Conservation (phyloP, 2,888 invertebrate species). For the Resseliella maxima region DNA sequence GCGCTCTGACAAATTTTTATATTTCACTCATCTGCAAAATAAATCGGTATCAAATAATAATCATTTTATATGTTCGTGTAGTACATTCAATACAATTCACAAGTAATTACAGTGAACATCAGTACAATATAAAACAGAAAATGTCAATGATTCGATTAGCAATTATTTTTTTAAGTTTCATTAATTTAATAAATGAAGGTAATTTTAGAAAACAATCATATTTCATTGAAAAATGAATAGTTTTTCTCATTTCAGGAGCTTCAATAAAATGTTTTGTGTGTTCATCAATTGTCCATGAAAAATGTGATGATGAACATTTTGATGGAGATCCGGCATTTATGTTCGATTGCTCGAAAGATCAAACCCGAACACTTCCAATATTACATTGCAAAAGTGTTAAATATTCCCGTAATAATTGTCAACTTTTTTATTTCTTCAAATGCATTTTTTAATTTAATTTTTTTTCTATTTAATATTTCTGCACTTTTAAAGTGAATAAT, state of each 20-base stretch:
- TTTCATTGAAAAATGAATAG: not conserved
- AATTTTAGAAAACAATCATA: not conserved
- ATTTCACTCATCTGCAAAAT: no score
- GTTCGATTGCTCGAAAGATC: not conserved
- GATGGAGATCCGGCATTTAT: not conserved
- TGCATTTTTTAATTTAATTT: not conserved
- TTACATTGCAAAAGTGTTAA: not conserved
- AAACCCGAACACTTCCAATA: not conserved
- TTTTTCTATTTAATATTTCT: not conserved
- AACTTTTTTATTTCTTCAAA: not conserved
- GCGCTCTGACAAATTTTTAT: no score
- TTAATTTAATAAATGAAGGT: not conserved
- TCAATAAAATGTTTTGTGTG: slow-evolving; percentile 8
- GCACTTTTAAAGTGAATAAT: no score
- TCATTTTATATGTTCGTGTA: no score
- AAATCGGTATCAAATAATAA: no score
- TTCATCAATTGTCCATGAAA: not conserved
- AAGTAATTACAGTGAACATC: no score
- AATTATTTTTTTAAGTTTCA: no score
- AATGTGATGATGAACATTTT: not conserved
- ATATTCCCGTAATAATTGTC: not conserved
- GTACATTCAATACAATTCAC: no score
- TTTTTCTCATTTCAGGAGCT: not conserved
- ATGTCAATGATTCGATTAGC: no score
- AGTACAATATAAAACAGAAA: no score